phyloP scores from a whole-genome alignment of 2,888 invertebrate species.

The Microchrysa polita region DNA sequence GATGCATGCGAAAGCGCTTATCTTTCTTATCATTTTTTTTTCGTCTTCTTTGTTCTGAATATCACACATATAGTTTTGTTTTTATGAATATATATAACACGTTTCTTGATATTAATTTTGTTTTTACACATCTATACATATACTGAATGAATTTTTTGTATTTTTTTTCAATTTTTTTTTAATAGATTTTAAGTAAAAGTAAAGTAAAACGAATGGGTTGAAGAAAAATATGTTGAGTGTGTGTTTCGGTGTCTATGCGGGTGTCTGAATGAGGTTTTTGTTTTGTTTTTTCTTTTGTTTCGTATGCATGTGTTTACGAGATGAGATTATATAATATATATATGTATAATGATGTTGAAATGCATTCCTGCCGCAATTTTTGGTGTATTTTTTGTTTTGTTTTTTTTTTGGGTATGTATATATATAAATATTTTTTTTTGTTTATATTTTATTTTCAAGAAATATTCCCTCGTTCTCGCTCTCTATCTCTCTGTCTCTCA shows the following conservation, averaged over 20 bases:
- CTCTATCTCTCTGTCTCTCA: no score
- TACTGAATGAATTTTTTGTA: background rate
- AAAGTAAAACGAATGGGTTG: background rate
- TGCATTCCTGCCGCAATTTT: slow-evolving; percentile 38
- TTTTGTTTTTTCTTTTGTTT: no score
- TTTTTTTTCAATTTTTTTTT: background rate
- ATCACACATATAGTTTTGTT: no score
- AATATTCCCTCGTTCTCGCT: no score
- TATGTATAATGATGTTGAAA: background rate
- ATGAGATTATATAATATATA: no score
- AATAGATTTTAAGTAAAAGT: background rate
- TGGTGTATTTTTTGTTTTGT: slow-evolving; percentile 35
- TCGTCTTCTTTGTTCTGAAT: background rate
- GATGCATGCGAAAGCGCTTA: background rate
- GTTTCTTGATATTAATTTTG: background rate
- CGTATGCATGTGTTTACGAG: no score
- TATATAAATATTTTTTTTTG: no score
- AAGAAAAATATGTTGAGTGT: background rate
- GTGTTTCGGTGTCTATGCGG: no score
- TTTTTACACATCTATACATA: background rate
- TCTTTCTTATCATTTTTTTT: background rate
- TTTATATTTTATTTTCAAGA: no score
- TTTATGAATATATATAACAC: background rate
- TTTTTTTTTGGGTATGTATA: slow-evolving; percentile 15
- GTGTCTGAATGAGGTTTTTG: no score